Evolutionary conservation across 2,113 vertebrate species (phyloP).

Genomic region (Phylloscopus trochiloides): DNA sequence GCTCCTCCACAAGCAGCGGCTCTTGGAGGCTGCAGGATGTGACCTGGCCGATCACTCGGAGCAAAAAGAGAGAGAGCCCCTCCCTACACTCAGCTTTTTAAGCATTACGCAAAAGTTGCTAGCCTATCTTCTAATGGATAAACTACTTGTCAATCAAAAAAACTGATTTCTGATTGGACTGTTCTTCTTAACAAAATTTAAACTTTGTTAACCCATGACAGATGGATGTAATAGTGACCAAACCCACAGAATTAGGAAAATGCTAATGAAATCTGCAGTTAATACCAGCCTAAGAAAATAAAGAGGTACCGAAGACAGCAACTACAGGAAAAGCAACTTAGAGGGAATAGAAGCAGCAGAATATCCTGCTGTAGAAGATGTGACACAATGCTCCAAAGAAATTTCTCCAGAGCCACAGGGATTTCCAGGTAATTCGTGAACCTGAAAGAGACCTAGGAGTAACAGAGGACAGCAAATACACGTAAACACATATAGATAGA

Average conservation of each 20-base stretch:
- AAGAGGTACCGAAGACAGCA: background rate
- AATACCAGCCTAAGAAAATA: background rate
- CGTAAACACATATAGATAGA: accelerated
- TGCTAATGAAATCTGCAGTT: background rate
- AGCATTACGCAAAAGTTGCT: too few species aligned
- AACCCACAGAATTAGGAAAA: background rate
- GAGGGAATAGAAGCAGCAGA: background rate
- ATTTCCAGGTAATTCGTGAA: background rate
- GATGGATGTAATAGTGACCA: background rate
- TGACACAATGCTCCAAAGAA: background rate
- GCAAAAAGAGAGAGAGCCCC: too few species aligned
- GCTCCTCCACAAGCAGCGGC: too few species aligned
- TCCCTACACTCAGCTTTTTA: too few species aligned
- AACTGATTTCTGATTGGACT: too few species aligned
- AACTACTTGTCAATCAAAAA: too few species aligned
- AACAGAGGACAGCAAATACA: background rate
- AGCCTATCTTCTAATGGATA: too few species aligned
- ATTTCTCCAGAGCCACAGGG: background rate
- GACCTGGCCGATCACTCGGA: too few species aligned
- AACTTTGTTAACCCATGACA: too few species aligned
- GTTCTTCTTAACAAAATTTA: too few species aligned
- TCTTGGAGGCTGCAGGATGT: too few species aligned
- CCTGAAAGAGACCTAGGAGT: background rate
- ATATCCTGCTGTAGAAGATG: background rate
- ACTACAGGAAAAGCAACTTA: background rate